Base-by-base conservation (phyloP, 2,797 vertebrate species). In the Sebastes variabilis region DNA sequence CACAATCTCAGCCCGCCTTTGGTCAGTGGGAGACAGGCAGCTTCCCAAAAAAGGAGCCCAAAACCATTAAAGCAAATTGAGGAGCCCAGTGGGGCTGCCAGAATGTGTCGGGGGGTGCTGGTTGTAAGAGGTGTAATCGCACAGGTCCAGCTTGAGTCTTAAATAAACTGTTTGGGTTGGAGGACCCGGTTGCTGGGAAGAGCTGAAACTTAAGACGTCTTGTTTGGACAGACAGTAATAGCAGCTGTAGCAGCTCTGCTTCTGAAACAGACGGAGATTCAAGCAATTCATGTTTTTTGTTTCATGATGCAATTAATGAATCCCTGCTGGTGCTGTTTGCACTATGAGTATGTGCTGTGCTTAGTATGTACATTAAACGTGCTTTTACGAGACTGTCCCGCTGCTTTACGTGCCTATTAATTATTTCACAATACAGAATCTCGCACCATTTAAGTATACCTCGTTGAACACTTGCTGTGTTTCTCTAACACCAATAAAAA, bases 131-230 rank as follows among this genome's bases (percentile, higher is more conserved):
- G 56, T 27, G 69, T 62, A 78, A 83, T 80, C 3, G 20, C 16
- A 75, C 70, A 81, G 77, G 82, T 88, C 74, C 75, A 82, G 80
- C 66, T 79, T 46, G 34, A 66, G 68, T 83, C 75, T 93, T 80
- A 87, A 89, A 88, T 92, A 90, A 94, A 93, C 80, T 75, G 87
- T 93, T 93, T 94, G 83, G 77, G 84, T 91, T 91, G 84, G 81
- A 81, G 81, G 75, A 83, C 83, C 75, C 16, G 12, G 85, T 74
- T 81, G 71, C 67, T 83, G 79, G 72, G 72, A 88, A 85, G 56
- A 81, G 67, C 68, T 83, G 77, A 88, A 91, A 85, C 66, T 22
- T 65, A 74, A 87, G 69, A 81, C 16, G 16, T 77, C 52, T 79
- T 89, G 80, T 87, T 78, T 92, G 85, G 83, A 90, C 60, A 77